Percentiles rank a stretch among this genome's conserved stretches.
Evolutionary conservation across 2,888 invertebrate genomes (phyloP).

Genomic region (Tupiocoris notatus): DNA sequence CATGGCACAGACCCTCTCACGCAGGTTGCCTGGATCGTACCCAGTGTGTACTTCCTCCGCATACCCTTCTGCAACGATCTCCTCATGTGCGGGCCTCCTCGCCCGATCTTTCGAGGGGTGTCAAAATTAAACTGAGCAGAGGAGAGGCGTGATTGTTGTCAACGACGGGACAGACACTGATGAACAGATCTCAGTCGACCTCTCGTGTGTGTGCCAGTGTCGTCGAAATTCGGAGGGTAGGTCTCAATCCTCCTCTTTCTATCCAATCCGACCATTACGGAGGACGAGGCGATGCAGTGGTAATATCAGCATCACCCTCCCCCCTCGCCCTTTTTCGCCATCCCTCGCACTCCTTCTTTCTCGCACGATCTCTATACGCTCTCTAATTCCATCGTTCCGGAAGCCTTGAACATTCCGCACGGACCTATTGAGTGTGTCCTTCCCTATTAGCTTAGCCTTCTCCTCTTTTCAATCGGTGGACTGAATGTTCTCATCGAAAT

Average conservation of each 20-base stretch:
- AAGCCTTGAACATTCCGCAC: conserved; percentile 6
- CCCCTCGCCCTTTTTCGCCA: not conserved
- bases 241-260: too few relatives aligned
- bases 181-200: not conserved
- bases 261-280: not conserved
- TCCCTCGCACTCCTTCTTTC: too few relatives aligned
- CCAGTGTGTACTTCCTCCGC: not conserved
- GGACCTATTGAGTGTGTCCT: conserved; percentile 12
- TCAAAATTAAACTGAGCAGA: conserved; percentile 35
- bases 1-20: not conserved
- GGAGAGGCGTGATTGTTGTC: conserved; percentile 32
- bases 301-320: not conserved
- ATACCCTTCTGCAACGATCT: not conserved
- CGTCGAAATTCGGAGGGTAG: too few relatives aligned
- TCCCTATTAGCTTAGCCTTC: conserved; percentile 16
- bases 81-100: conserved; percentile 27
- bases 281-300: not conserved
- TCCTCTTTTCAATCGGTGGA: conserved; percentile 7
- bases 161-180: conserved; percentile 6
- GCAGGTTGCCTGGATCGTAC: not conserved
- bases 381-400: too few relatives aligned
- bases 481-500: not conserved
- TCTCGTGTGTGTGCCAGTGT: not conserved
- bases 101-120: conserved; percentile 1
- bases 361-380: too few relatives aligned